These are phyloP conservation scores for Trichonephila inaurata DNA, from an alignment of 1,140 invertebrate genomes.

Conservation along the genomic window DNA sequence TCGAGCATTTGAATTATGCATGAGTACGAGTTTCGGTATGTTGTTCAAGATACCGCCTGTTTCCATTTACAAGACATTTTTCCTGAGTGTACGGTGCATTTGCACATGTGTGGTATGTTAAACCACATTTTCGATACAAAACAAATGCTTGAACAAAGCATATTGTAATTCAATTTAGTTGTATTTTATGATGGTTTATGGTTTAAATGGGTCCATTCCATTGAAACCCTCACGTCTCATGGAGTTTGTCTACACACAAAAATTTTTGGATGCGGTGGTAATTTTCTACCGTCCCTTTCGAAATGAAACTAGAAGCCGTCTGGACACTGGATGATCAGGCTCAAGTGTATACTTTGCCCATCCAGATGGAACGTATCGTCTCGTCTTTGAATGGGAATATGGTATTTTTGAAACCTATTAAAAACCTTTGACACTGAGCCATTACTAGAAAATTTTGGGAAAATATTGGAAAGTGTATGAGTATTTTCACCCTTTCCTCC, in stretches of 20 bases:
- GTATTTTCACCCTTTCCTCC: too few relatives aligned
- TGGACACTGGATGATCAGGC: too few relatives aligned
- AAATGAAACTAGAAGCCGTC: not conserved
- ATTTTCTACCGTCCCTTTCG: slow-evolving; percentile 5
- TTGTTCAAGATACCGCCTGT: not conserved
- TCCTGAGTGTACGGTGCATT: not conserved
- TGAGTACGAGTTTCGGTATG: slow-evolving; percentile 52
- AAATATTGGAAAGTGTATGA: too few relatives aligned
- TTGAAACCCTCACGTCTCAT: not conserved
- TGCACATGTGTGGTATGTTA: not conserved
- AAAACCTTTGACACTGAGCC: too few relatives aligned
- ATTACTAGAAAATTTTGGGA: too few relatives aligned
- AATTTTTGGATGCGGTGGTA: not conserved
- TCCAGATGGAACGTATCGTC: too few relatives aligned
- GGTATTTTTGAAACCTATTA: too few relatives aligned
- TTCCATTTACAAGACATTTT: not conserved
- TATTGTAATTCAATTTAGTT: not conserved
- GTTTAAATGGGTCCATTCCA: slow-evolving; percentile 41
- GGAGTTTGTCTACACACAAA: not conserved
- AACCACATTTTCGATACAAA: slow-evolving; percentile 30
- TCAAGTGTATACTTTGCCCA: too few relatives aligned
- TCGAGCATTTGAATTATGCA: not conserved
- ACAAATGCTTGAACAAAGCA: not conserved
- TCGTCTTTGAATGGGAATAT: too few relatives aligned
- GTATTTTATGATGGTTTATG: slow-evolving; percentile 38